phyloP scores from a whole-genome alignment of 2,113 vertebrate species.

The Oreotrochilus melanogaster region DNA sequence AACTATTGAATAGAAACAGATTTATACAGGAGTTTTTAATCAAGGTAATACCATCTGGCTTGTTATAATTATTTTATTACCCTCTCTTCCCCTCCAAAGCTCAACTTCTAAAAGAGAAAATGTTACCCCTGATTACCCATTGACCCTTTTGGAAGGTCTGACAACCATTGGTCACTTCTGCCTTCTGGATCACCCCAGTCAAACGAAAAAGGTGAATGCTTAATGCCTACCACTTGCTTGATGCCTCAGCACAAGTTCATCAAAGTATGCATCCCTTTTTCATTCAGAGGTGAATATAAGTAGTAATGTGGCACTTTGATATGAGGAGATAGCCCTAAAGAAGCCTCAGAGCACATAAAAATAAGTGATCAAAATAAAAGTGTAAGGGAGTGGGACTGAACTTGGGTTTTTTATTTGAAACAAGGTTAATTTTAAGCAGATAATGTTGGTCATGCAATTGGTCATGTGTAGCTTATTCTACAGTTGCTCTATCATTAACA shows the following conservation, averaged over 20 bases:
- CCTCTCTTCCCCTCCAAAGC: constrained; percentile 58
- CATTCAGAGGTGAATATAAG: not conserved
- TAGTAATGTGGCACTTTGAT: not conserved
- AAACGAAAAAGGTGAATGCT: constrained; percentile 83
- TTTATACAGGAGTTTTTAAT: not conserved
- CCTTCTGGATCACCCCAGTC: constrained; percentile 86
- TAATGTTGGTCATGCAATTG: not conserved
- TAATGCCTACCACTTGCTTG: not conserved
- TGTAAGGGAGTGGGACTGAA: not conserved
- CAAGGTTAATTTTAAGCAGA: not conserved
- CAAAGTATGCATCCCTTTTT: not conserved
- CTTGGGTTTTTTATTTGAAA: not conserved
- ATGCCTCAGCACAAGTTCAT: fast-evolving
- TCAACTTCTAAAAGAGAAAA: constrained; percentile 87
- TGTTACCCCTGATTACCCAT: constrained; percentile 93
- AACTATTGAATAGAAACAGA: not conserved
- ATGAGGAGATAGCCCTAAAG: not conserved
- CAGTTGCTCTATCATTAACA: not conserved
- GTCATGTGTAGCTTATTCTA: not conserved
- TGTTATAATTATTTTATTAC: not conserved
- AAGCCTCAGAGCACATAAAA: not conserved
- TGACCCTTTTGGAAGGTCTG: constrained; percentile 94
- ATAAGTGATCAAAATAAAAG: not conserved
- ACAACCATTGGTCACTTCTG: constrained; percentile 93
- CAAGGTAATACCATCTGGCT: not conserved